These are phyloP conservation scores for Microdon myrmicae DNA, from an alignment of 2,888 invertebrate species.

Conservation along the genomic window DNA sequence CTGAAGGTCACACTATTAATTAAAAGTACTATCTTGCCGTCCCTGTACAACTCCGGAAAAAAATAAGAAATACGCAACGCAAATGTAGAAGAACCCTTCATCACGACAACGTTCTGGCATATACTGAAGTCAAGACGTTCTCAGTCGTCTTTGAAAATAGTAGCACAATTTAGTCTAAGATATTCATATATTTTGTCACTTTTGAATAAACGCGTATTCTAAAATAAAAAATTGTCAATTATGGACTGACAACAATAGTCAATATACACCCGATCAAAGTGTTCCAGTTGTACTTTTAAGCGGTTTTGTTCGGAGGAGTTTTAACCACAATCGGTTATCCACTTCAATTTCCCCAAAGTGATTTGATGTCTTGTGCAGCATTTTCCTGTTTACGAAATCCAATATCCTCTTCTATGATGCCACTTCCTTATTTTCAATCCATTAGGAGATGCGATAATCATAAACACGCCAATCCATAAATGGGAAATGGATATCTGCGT, in stretches of 20 bases:
- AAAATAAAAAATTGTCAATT: conserved; percentile 10
- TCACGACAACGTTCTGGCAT: no score
- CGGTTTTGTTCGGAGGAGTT: background rate
- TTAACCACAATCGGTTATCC: background rate
- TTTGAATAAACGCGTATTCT: background rate
- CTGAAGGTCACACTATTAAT: no score
- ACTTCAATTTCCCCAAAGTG: no score
- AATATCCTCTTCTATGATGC: conserved; percentile 12
- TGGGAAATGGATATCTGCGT: conserved; percentile 13
- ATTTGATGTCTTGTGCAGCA: conserved; percentile 11
- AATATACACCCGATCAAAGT: background rate
- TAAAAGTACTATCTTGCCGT: no score
- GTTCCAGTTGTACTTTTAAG: background rate
- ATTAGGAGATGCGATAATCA: conserved; percentile 20
- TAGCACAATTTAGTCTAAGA: background rate
- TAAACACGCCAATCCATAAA: conserved; percentile 33
- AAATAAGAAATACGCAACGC: no score
- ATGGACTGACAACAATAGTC: background rate
- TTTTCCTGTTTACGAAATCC: conserved; percentile 13
- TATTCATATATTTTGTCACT: background rate
- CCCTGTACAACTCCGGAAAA: no score
- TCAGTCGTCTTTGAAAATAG: no score
- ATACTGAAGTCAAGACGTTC: no score
- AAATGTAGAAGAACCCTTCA: no score
- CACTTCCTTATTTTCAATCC: conserved; percentile 25